Evolutionary conservation across 2,797 vertebrate genomes (phyloP), one percentile per base, ranked within the genome.

Genomic region (Lepidocolaptes lacrymiger): DNA sequence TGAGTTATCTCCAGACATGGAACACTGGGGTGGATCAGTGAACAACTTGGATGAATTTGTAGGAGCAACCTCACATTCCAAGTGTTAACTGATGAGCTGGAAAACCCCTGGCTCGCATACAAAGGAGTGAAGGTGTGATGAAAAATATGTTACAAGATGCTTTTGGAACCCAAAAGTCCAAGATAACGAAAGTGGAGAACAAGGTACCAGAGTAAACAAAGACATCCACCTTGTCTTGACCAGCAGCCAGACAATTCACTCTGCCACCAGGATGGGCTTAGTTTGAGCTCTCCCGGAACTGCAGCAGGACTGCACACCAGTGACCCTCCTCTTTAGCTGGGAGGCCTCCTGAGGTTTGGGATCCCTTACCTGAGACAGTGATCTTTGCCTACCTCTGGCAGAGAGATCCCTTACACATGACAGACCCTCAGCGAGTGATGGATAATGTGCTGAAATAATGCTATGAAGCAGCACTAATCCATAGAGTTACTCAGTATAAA

Each of bases 11-110:
- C 37, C 46, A 67, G n/a, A 56, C 5, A 51, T 0, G 3, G 36
- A 71, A 51, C 8, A 46, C 13, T 14, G 22, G 7, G 6, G 5
- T 6, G 7, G 14, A 20, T 32, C 10, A 54, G 1, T 2, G 23
- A 16, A 43, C 9, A 9, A 15, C 28, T 39, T 2, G 2, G 19
- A 1, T 0, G 20, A 36, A 41, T 48, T 32, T 3, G 27, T 20
- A 59, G 34, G 13, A 44, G 14, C 77, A 72, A 28, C 39, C 49
- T 37, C 54, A 28, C 0, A 3, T 10, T 8, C 21, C 16, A 10
- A 4, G 12, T 5, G 11, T 32, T 20, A 78, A 19, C 13, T 9
- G 4, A 39, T 2, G 3, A 68, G 34, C 22, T 28, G 24, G 27
- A 43, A 61, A 63, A 8, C 6, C 17, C 22, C 48, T 32, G n/a